Percentiles rank a stretch among this genome's conserved stretches.
Evolutionary conservation across 2,797 vertebrate genomes (phyloP).

Genomic region (Paramormyrops hopkinsi): DNA sequence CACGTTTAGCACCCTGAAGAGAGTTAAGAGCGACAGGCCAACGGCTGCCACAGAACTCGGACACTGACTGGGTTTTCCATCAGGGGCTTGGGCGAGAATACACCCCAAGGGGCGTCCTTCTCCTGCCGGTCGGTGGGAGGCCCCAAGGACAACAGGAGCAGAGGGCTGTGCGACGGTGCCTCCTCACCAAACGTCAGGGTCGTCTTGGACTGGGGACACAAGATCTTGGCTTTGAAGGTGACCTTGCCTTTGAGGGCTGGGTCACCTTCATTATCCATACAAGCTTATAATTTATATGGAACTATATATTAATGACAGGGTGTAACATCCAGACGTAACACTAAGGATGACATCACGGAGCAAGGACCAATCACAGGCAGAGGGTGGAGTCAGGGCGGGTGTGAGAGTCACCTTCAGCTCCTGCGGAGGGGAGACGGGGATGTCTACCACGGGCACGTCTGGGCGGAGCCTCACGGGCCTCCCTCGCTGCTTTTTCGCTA

Average conservation of each 20-base stretch:
- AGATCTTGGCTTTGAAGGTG: neutral
- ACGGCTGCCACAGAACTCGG: neutral
- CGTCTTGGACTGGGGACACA: slow-evolving; percentile 49
- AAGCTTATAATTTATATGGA: neutral
- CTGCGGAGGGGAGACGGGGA: slow-evolving; percentile 39
- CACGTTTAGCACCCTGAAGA: neutral
- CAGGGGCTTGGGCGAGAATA: slow-evolving; percentile 31
- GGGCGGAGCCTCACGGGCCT: slow-evolving; percentile 64
- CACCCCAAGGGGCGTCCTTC: slow-evolving; percentile 54
- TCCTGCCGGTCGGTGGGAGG: slow-evolving; percentile 52
- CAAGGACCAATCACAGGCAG: neutral
- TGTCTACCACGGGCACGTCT: slow-evolving; percentile 35
- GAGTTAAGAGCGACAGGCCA: neutral
- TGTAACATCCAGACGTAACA: neutral
- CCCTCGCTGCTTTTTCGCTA: slow-evolving; percentile 78
- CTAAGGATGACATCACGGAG: neutral
- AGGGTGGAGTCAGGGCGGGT: neutral
- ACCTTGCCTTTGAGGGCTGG: neutral
- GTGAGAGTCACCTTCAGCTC: slow-evolving; percentile 56
- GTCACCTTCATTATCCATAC: neutral
- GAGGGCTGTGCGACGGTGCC: slow-evolving; percentile 13
- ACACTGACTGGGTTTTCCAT: slow-evolving; percentile 15
- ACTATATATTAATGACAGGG: neutral
- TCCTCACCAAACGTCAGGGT: slow-evolving; percentile 56
- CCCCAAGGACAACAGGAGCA: slow-evolving; percentile 60